Base-by-base conservation (phyloP, 1,140 invertebrate species). In the Pemphigus obesinymphae region DNA sequence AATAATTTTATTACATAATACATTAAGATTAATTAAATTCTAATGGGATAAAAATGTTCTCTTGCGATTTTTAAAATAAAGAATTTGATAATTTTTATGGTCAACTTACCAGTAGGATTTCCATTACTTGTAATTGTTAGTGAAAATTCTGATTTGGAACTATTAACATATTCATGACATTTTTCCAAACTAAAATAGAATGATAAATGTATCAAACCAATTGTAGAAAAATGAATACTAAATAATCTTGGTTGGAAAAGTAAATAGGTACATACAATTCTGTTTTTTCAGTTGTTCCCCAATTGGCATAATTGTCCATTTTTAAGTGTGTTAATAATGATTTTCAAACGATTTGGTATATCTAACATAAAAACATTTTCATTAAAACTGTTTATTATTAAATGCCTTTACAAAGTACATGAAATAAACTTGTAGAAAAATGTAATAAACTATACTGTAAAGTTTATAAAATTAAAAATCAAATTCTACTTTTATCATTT, bases 51-150 rank as follows among this genome's bases (percentile, higher is more conserved):
- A n/a, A n/a, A n/a, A n/a, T n/a, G n/a, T 40, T 40, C 8, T 40
- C 37, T 40, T 5, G 37, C n/a, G 8, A 40, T 40, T 40, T 5
- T 40, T 45, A 11, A 6, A 6, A 45, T 13, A 45, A 45, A 5
- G 1, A 45, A 45, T 45, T 13, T 45, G n/a, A 45, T 13, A 45
- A 13, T 45, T 11, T 11, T 45, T 45, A 11, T 66, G 8, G 37
- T 20, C 6, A 45, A 61, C 76, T 15, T 63, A 61, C 76, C 55
- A 43, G 76, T 80, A 43, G 76, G 76, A 20, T 45, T 80, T 3
- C 76, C 76, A 63, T 63, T 80, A 45, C 23, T 45, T 8, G 55
- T 80, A 45, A 80, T 63, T n/a, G 76, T 80, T 34, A 80, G 45
- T 40, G 76, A 80, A 61, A 20, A 80, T n/a, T 80, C 76, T 8